Evolutionary conservation across 2,113 vertebrate species (phyloP), one percentile per base, ranked within the genome.

Genomic region (Salvelinus fontinalis): DNA sequence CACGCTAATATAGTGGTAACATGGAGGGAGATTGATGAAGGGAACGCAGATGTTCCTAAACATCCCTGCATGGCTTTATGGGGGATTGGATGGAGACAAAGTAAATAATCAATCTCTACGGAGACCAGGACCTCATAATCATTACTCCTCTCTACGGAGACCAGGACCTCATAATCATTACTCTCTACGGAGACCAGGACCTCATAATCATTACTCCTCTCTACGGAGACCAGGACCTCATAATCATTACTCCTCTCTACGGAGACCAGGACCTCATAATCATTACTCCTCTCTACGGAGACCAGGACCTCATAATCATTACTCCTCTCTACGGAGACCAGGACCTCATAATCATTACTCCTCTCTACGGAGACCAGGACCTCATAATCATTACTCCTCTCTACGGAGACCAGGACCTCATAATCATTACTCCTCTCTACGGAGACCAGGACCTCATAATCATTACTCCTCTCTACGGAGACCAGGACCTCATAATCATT

Each of bases 101-200:
- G 87, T 90, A 89, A 90, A 88, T 87, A 76, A 84, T 81, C 48
- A 70, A 65, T 80, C 86, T 86, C 84, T 79, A 44, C 54, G 82
- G 86, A 82, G 88, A 85, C 77, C 67, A 67, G 54, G 85, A 20
- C n/a, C n/a, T n/a, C n/a, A n/a, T n/a, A n/a, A 24, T 24, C 24
- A 24, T 24, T 24, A 24, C 24, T 24, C 24, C 24, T 24, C 24
- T 24, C 24, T 24, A 24, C 24, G 24, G 24, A 24, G 24, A 24
- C 24, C 24, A 24, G 24, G 24, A 24, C 24, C 24, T 24, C 62
- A 73, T 78, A 88, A 90, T 84, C 83, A 79, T 78, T 83, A n/a
- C n/a, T 80, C 86, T 86, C 84, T 79, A 44, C 54, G 82, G 86
- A 82, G 88, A 85, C 77, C 67, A 67, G 54, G 85, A 20, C n/a